Percentiles rank a stretch among this genome's conserved stretches.
phyloP scores from a whole-genome alignment of 2,113 vertebrate species.

The Spea multiplicata region DNA sequence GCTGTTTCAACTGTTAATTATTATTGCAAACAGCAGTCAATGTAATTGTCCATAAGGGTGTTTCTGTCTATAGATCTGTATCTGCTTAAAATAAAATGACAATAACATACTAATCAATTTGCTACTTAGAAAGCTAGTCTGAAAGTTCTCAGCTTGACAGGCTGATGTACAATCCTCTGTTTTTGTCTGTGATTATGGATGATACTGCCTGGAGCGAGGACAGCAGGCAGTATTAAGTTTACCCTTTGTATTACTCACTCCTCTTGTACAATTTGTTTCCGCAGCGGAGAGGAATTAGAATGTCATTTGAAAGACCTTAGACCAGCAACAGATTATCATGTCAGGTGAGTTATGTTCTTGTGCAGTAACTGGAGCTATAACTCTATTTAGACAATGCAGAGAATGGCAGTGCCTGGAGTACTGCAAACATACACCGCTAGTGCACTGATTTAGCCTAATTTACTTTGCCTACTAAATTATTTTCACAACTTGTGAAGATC shows the following conservation, averaged over 20 bases:
- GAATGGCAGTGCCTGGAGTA: not conserved
- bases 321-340: constrained; percentile 92
- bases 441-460: no score
- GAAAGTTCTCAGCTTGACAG: not conserved
- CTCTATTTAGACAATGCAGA: not conserved
- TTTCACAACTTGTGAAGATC: no score
- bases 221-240: constrained; percentile 23
- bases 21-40: not conserved
- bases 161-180: not conserved
- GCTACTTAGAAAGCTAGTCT: not conserved
- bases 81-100: not conserved
- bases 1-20: not conserved
- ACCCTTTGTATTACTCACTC: constrained; percentile 40
- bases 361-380: not conserved
- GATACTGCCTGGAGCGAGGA: not conserved
- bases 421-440: not conserved
- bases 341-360: constrained; percentile 75
- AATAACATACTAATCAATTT: not conserved
- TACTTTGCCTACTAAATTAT: no score
- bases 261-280: constrained; percentile 53
- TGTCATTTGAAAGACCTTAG: constrained; percentile 91
- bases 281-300: constrained; percentile 91
- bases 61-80: not conserved
- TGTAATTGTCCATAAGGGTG: constrained; percentile 1
- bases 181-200: constrained; percentile 29